These are phyloP conservation scores for Oligia strigilis DNA, from an alignment of 2,888 invertebrate species.

Conservation along the genomic window DNA sequence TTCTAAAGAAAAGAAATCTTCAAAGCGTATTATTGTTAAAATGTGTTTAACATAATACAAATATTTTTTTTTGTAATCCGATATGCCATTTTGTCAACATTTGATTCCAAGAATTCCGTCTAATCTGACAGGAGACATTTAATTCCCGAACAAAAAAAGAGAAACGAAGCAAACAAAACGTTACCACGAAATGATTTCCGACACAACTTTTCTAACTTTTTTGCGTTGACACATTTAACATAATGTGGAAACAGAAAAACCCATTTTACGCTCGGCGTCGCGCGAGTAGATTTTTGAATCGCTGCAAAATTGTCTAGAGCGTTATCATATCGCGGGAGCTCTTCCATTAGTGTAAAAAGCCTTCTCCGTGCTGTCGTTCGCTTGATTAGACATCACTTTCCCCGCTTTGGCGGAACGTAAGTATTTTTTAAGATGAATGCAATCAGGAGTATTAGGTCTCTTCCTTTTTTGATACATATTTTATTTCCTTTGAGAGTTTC, in stretches of 20 bases:
- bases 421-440: slow-evolving; percentile 60
- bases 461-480: slow-evolving; percentile 42
- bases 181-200: slow-evolving; percentile 34
- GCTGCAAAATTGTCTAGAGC: slow-evolving; percentile 70
- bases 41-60: background rate
- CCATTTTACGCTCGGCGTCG: slow-evolving; percentile 52
- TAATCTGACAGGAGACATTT: slow-evolving; percentile 37
- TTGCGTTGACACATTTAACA: slow-evolving; percentile 43
- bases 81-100: slow-evolving; percentile 9
- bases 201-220: slow-evolving; percentile 28
- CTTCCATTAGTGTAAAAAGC: slow-evolving; percentile 73
- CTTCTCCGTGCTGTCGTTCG: slow-evolving; percentile 66
- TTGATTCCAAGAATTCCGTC: slow-evolving; percentile 6
- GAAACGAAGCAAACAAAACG: slow-evolving; percentile 4
- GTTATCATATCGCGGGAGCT: slow-evolving; percentile 70
- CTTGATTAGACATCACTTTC: slow-evolving; percentile 73
- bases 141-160: slow-evolving; percentile 29
- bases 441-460: slow-evolving; percentile 52
- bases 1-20: background rate
- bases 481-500: slow-evolving; percentile 33
- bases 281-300: slow-evolving; percentile 62
- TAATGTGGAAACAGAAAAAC: slow-evolving; percentile 54
- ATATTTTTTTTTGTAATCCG: background rate
- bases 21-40: background rate
- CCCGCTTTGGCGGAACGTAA: slow-evolving; percentile 52